phyloP scores from a whole-genome alignment of 2,888 invertebrate species.

The Platerodrilus igneus region DNA sequence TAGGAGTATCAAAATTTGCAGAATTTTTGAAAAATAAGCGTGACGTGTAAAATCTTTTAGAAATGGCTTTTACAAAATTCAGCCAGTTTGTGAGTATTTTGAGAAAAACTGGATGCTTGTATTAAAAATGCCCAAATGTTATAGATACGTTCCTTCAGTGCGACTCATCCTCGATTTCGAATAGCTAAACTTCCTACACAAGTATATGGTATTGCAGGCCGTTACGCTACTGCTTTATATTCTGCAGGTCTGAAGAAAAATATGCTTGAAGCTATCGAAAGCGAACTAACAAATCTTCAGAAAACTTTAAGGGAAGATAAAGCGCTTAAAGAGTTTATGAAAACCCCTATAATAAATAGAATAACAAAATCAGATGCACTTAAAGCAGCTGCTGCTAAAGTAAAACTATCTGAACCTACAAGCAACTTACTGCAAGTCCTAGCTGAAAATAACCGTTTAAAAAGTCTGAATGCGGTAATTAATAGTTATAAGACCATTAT shows the following conservation, averaged over 20 bases:
- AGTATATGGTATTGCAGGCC: slow-evolving; percentile 92
- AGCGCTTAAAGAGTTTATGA: slow-evolving; percentile 73
- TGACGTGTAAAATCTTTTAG: no score
- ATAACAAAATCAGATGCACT: slow-evolving; percentile 71
- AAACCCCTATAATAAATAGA: slow-evolving; percentile 83
- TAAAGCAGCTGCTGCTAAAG: slow-evolving; percentile 50
- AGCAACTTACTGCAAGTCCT: slow-evolving; percentile 72
- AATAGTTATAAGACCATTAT: slow-evolving; percentile 85
- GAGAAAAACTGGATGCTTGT: slow-evolving; percentile 26
- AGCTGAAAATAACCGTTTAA: slow-evolving; percentile 92
- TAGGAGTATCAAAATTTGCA: no score
- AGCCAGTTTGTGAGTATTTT: no score
- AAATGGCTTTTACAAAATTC: no score
- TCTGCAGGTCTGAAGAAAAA: slow-evolving; percentile 92
- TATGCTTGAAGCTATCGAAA: slow-evolving; percentile 82
- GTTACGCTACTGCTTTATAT: slow-evolving; percentile 94
- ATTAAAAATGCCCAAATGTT: slow-evolving; percentile 30
- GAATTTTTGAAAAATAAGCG: no score
- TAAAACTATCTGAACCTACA: slow-evolving; percentile 63
- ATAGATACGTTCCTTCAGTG: slow-evolving; percentile 57
- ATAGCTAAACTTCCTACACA: slow-evolving; percentile 78
- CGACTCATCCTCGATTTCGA: slow-evolving; percentile 49
- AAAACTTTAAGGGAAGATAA: slow-evolving; percentile 66
- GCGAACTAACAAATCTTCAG: slow-evolving; percentile 77
- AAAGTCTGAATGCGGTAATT: slow-evolving; percentile 72